These are phyloP conservation scores for Caradrina clavipalpis DNA, from an alignment of 2,888 invertebrate genomes.

Conservation along the genomic window DNA sequence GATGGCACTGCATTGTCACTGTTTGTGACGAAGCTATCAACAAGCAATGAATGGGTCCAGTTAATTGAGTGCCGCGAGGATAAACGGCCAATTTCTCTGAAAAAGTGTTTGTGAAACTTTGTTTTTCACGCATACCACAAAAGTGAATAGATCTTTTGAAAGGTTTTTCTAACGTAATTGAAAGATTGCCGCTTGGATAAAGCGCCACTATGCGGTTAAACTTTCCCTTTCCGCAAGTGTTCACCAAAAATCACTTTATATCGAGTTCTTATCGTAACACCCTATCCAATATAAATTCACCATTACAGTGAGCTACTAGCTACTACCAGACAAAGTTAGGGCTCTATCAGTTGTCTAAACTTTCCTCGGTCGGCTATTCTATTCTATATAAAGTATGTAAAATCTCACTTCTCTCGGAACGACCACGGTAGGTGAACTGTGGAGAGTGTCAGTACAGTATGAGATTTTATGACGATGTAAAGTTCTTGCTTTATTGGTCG, in stretches of 20 bases:
- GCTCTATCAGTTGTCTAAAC: constrained; percentile 71
- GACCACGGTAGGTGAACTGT: constrained; percentile 40
- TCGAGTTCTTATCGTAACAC: constrained; percentile 61
- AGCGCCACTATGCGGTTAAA: constrained; percentile 18
- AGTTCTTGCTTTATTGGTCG: constrained; percentile 61
- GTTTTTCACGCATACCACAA: constrained; percentile 19
- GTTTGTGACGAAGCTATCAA: neutral
- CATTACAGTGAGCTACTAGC: constrained; percentile 57
- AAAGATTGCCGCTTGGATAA: constrained; percentile 51
- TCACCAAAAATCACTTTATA: constrained; percentile 60
- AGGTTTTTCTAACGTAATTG: constrained; percentile 46
- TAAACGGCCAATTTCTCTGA: constrained; percentile 3
- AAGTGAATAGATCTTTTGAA: constrained; percentile 14
- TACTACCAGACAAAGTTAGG: constrained; percentile 66
- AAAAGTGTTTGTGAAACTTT: constrained; percentile 23
- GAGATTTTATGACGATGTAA: constrained; percentile 37
- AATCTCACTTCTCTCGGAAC: constrained; percentile 52
- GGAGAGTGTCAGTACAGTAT: constrained; percentile 15
- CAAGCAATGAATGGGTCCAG: constrained; percentile 15
- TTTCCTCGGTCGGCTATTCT: constrained; percentile 57
- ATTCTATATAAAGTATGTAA: constrained; percentile 61
- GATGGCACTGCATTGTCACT: constrained; percentile 15
- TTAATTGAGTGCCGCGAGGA: constrained; percentile 6
- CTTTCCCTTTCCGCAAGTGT: constrained; percentile 35
- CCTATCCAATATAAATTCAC: constrained; percentile 59